Percentiles rank a stretch among this genome's conserved stretches.
phyloP scores from a whole-genome alignment of 2,888 invertebrate genomes.

The Exephanes ischioxanthus region DNA sequence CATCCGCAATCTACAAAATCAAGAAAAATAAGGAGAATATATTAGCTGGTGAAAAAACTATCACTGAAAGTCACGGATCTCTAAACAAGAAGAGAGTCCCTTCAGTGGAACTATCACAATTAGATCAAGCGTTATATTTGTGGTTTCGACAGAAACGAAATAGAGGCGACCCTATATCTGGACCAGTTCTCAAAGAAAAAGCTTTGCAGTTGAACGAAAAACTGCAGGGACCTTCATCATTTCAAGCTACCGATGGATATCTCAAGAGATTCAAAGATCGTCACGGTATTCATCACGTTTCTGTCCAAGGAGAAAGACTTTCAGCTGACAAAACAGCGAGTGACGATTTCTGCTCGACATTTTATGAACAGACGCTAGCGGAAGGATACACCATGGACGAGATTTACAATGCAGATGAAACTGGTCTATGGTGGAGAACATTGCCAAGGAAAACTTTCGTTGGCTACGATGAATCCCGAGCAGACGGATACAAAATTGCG shows the following conservation, averaged over 20 bases:
- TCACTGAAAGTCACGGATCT: not conserved
- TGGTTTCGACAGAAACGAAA: slow-evolving; percentile 9
- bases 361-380: slow-evolving; percentile 33
- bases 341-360: slow-evolving; percentile 19
- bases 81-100: not conserved
- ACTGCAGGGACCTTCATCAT: slow-evolving; percentile 10
- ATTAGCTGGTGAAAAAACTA: not conserved
- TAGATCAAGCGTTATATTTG: slow-evolving; percentile 7
- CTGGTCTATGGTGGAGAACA: slow-evolving; percentile 67
- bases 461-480: not conserved
- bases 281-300: slow-evolving; percentile 2
- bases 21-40: not conserved
- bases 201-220: slow-evolving; percentile 29
- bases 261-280: slow-evolving; percentile 28
- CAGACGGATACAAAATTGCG: slow-evolving; percentile 23
- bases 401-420: slow-evolving; percentile 70
- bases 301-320: slow-evolving; percentile 19
- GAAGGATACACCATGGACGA: slow-evolving; percentile 47
- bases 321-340: slow-evolving; percentile 15
- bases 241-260: slow-evolving; percentile 30
- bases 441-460: slow-evolving; percentile 65
- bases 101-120: not conserved
- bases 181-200: slow-evolving; percentile 16
- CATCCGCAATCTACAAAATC: not conserved
- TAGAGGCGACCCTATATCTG: slow-evolving; percentile 10